A percentile compares a stretch with the other conserved stretches of the same genome.
Evolutionary conservation across 2,888 invertebrate species (phyloP).

Genomic region (Lagria hirta): DNA sequence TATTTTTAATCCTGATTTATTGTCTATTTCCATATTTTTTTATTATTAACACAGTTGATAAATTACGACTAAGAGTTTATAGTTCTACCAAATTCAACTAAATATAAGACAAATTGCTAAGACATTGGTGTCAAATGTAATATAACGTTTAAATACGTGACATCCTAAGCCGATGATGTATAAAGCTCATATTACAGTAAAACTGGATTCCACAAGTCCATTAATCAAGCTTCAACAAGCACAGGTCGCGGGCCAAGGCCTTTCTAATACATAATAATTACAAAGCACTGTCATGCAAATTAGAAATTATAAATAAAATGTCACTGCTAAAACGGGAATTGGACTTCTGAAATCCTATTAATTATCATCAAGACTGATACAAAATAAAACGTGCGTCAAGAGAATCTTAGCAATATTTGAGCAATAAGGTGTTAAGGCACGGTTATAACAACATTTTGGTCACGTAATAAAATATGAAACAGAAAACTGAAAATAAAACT

Average conservation of each 20-base stretch:
- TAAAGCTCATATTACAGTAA: constrained; percentile 43
- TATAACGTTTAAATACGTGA: constrained; percentile 35
- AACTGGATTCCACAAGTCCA: constrained; percentile 41
- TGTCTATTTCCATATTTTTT: constrained; percentile 21
- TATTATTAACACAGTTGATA: constrained; percentile 16
- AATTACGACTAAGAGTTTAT: constrained; percentile 26
- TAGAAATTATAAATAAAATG: constrained; percentile 21
- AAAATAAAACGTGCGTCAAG: too few relatives aligned
- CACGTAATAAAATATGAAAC: too few relatives aligned
- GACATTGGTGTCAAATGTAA: constrained; percentile 37
- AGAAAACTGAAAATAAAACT: too few relatives aligned
- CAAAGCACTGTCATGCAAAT: constrained; percentile 33
- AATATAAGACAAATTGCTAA: constrained; percentile 32
- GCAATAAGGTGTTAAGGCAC: too few relatives aligned
- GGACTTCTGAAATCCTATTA: constrained; percentile 6
- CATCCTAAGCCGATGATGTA: constrained; percentile 42
- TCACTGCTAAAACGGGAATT: constrained; percentile 7
- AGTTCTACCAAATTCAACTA: constrained; percentile 24
- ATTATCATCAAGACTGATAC: too few relatives aligned
- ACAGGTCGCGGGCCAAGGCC: constrained; percentile 34
- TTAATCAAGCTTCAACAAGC: constrained; percentile 42
- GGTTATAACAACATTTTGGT: too few relatives aligned
- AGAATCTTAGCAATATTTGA: too few relatives aligned
- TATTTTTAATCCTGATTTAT: too few relatives aligned
- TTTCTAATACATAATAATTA: constrained; percentile 34